Evolutionary conservation across 2,888 invertebrate genomes (phyloP).

Genomic region (Dolomedes plantarius): DNA sequence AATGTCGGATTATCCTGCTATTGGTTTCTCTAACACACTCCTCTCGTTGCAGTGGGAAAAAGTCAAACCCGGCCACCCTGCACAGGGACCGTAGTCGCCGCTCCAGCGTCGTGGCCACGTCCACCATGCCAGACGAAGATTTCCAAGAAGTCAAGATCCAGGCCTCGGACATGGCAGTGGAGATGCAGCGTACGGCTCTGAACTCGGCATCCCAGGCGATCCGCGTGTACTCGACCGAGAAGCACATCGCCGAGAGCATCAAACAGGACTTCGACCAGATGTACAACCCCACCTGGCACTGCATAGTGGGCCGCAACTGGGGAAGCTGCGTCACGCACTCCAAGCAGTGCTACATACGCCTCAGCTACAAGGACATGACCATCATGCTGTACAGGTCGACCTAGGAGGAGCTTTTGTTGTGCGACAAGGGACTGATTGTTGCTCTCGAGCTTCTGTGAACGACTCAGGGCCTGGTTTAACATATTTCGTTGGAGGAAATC

Average conservation of each 20-base stretch:
- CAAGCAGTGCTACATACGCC: conserved; percentile 73
- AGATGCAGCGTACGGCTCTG: conserved; percentile 73
- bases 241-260: conserved; percentile 74
- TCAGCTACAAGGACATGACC: conserved; percentile 73
- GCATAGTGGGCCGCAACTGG: conserved; percentile 74
- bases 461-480: too few species aligned
- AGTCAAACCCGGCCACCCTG: conserved; percentile 20
- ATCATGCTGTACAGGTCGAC: conserved; percentile 74
- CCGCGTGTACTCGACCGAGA: conserved; percentile 73
- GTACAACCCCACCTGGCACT: conserved; percentile 74
- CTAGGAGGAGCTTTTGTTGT: conserved; percentile 32
- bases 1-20: too few species aligned
- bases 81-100: conserved; percentile 47
- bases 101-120: conserved; percentile 42
- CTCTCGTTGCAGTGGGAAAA: conserved; percentile 23
- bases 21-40: too few species aligned
- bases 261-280: conserved; percentile 74
- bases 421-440: too few species aligned
- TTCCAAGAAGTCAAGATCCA: conserved; percentile 72
- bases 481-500: too few species aligned
- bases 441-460: too few species aligned
- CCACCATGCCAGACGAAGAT: conserved; percentile 45
- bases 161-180: conserved; percentile 74
- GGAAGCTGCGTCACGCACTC: conserved; percentile 74
- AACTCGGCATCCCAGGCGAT: conserved; percentile 72